phyloP scores from a whole-genome alignment of 2,113 vertebrate genomes.

The Elephas maximus region DNA sequence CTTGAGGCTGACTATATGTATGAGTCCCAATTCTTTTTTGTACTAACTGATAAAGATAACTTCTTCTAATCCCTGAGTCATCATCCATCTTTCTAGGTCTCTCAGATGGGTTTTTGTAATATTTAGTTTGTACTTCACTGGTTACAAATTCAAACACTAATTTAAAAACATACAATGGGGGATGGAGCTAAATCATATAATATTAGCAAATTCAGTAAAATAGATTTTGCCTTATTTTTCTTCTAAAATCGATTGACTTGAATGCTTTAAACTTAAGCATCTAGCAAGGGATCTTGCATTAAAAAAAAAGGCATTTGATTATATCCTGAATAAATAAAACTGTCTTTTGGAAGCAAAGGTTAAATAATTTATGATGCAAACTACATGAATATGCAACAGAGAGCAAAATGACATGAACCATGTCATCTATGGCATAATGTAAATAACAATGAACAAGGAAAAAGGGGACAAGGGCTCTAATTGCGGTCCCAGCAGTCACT shows the following conservation, averaged over 20 bases:
- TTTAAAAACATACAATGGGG: background rate
- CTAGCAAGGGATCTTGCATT: background rate
- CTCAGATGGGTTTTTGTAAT: slow-evolving; percentile 5
- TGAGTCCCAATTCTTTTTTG: background rate
- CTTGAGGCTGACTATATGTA: background rate
- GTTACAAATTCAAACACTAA: background rate
- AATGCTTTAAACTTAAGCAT: background rate
- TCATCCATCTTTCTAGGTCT: background rate
- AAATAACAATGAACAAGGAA: background rate
- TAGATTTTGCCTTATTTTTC: slow-evolving; percentile 36
- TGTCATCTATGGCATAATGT: background rate
- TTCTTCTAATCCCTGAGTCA: background rate
- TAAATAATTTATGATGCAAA: background rate
- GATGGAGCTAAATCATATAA: background rate
- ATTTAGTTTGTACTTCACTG: slow-evolving; percentile 12
- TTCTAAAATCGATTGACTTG: slow-evolving; percentile 15
- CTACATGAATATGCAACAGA: background rate
- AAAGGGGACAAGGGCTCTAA: background rate
- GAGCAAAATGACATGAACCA: background rate
- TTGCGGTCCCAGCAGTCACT: background rate
- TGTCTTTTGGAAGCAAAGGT: background rate
- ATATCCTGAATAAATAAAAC: slow-evolving; percentile 19
- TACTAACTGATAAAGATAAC: background rate
- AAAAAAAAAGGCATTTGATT: background rate
- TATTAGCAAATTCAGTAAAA: slow-evolving; percentile 7